Conservation (phyloP, 2,113 vertebrate species). For the Microcebus tavaratra region DNA sequence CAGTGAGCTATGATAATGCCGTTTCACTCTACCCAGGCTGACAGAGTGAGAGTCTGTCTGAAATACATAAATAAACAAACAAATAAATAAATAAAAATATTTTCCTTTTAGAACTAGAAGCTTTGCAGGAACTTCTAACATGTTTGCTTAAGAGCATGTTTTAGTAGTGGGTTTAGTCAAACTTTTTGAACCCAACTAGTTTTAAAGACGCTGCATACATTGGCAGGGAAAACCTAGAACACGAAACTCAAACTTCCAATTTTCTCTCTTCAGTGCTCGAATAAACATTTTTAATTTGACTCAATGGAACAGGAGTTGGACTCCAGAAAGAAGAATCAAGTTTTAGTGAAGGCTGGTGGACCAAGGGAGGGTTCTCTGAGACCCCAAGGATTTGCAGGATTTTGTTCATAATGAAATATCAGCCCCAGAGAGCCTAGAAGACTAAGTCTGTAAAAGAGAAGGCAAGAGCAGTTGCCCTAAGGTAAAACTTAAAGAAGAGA, state of each 20-base stretch:
- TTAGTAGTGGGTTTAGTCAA: background rate
- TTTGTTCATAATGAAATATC: background rate
- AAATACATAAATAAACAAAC: too few species aligned
- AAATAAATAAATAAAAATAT: too few species aligned
- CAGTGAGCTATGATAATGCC: too few species aligned
- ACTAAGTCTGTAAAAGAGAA: background rate
- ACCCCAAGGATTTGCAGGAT: background rate
- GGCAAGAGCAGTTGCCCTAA: background rate
- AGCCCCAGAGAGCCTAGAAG: background rate
- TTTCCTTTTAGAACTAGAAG: background rate
- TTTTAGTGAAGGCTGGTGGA: background rate
- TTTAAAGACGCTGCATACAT: background rate
- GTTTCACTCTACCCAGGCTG: too few species aligned
- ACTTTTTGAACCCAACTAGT: background rate
- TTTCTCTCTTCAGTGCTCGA: background rate
- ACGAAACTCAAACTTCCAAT: background rate
- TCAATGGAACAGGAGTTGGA: background rate
- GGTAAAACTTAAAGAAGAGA: background rate
- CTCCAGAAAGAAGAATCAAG: background rate
- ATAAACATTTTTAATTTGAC: background rate
- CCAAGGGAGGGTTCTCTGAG: background rate
- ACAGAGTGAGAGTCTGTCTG: too few species aligned
- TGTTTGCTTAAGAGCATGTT: background rate
- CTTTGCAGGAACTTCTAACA: background rate
- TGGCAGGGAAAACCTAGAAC: background rate